phyloP scores from a whole-genome alignment of 2,797 vertebrate species.

The Sciurus carolinensis region DNA sequence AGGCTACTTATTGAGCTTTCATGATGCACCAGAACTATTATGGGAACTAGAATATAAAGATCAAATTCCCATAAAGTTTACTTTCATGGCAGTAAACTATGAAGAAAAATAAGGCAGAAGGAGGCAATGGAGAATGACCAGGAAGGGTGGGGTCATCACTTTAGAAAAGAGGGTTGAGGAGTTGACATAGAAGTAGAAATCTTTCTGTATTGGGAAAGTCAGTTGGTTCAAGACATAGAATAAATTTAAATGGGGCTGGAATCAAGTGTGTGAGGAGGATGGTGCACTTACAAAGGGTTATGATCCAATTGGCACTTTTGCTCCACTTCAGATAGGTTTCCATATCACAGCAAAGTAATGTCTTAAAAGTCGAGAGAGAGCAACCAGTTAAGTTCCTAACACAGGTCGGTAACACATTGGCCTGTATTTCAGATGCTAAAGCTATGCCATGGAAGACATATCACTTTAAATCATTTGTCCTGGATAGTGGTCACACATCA shows the following conservation, averaged over 20 bases:
- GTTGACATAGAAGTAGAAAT: not conserved
- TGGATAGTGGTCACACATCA: not conserved
- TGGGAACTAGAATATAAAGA: not conserved
- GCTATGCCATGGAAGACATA: accelerated
- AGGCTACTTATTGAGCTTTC: not conserved
- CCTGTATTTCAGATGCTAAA: not conserved
- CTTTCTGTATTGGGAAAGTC: not conserved
- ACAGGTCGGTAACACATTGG: accelerated
- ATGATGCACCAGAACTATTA: not conserved
- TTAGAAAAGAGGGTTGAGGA: not conserved
- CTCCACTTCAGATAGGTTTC: not conserved
- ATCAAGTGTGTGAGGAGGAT: not conserved
- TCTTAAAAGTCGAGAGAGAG: not conserved
- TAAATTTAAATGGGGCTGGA: not conserved
- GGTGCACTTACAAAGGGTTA: too few relatives aligned
- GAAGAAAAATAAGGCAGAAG: not conserved
- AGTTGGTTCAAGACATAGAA: not conserved
- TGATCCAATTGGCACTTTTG: not conserved
- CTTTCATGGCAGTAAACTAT: not conserved
- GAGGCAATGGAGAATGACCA: not conserved
- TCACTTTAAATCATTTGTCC: not conserved
- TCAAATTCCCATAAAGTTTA: not conserved
- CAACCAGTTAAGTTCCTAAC: not conserved
- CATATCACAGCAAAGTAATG: not conserved
- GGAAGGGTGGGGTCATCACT: too few relatives aligned